Evolutionary conservation across 2,797 vertebrate genomes (phyloP).

Genomic region (Sus cebifrons): DNA sequence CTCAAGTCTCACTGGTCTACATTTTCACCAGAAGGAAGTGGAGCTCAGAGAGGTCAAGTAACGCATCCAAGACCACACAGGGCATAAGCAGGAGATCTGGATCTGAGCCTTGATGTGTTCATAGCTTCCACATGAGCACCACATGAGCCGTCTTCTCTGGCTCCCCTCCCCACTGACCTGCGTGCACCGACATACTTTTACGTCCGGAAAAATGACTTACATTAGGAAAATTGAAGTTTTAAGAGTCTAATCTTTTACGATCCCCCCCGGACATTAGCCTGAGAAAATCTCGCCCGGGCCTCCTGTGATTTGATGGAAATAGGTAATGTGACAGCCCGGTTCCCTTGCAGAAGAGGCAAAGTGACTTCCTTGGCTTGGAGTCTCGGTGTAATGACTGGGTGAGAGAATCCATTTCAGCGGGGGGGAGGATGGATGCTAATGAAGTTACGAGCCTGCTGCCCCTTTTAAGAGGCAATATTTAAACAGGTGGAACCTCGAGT

Average conservation of each 20-base stretch:
- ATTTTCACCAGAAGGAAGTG: not conserved
- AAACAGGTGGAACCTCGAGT: slow-evolving; percentile 85
- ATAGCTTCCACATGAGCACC: accelerated
- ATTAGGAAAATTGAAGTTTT: not conserved
- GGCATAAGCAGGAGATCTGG: accelerated
- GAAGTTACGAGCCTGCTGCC: slow-evolving; percentile 82
- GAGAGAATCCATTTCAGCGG: slow-evolving; percentile 81
- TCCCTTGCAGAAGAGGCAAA: slow-evolving; percentile 69
- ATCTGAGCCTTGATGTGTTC: accelerated
- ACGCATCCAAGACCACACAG: not conserved
- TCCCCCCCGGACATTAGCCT: not conserved
- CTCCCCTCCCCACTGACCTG: not conserved
- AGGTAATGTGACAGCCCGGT: slow-evolving; percentile 68
- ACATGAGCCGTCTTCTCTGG: accelerated
- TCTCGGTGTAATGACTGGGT: slow-evolving; percentile 68
- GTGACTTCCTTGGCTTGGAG: slow-evolving; percentile 81
- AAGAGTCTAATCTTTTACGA: not conserved
- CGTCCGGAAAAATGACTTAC: not conserved
- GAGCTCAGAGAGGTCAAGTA: not conserved
- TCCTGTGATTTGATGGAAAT: slow-evolving; percentile 58
- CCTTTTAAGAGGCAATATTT: slow-evolving; percentile 90
- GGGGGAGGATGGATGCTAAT: slow-evolving; percentile 79
- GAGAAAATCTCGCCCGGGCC: slow-evolving; percentile 8
- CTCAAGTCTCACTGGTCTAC: accelerated
- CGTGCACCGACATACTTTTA: accelerated